phyloP scores from a whole-genome alignment of 2,888 invertebrate species.

The Perizoma affinitatum region DNA sequence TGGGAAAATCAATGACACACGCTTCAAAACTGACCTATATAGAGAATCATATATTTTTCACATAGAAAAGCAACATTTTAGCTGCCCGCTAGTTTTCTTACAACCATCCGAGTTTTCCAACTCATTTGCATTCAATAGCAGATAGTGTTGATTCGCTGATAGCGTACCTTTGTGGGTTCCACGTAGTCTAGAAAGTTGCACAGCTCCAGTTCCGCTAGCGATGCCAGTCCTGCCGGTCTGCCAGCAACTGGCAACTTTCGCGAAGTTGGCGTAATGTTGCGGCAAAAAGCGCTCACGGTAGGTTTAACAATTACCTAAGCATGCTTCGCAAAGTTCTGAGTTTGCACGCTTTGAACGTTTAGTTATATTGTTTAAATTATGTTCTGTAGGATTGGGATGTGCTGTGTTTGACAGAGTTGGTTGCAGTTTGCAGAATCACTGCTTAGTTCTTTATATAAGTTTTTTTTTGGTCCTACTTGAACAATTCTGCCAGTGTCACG shows the following conservation, averaged over 20 bases:
- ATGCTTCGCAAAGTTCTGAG: constrained; percentile 63
- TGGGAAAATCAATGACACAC: not conserved
- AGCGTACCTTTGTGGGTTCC: constrained; percentile 79
- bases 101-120: constrained; percentile 76
- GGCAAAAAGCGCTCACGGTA: constrained; percentile 80
- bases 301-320: constrained; percentile 83
- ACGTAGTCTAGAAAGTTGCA: constrained; percentile 72
- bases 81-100: constrained; percentile 70
- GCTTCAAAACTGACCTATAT: not conserved
- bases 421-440: not conserved
- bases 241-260: constrained; percentile 60
- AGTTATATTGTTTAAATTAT: constrained; percentile 41
- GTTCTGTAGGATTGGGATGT: constrained; percentile 30
- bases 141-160: constrained; percentile 80
- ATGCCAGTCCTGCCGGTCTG: constrained; percentile 67
- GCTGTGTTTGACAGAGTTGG: constrained; percentile 20
- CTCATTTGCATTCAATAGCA: constrained; percentile 84
- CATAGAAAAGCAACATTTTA: constrained; percentile 52
- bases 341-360: constrained; percentile 58
- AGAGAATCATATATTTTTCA: not conserved
- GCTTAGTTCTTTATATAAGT: no score
- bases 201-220: constrained; percentile 56
- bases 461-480: no score
- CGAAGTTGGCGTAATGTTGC: constrained; percentile 77
- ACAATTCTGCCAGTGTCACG: no score